Percentiles rank a stretch among this genome's conserved stretches.
Evolutionary conservation across 2,888 invertebrate genomes (phyloP).

Genomic region (Philonicus albiceps): DNA sequence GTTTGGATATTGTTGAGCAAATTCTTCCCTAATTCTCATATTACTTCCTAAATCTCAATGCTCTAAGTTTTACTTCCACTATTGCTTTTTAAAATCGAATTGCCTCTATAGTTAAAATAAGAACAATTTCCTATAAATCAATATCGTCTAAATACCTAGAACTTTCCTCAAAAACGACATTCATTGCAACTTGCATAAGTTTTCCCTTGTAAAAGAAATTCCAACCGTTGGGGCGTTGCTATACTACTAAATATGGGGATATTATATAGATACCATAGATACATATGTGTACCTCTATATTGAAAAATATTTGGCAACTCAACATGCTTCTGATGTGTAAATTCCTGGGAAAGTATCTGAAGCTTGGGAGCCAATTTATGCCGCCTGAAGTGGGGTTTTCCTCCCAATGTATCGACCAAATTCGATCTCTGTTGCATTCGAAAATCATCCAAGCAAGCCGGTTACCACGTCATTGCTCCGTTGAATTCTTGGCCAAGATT

Average conservation of each 20-base stretch:
- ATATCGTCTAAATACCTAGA: background rate
- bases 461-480: background rate
- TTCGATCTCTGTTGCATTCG: background rate
- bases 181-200: background rate
- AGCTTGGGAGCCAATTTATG: background rate
- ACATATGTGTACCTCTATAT: background rate
- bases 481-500: background rate
- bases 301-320: background rate
- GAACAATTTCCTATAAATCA: background rate
- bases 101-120: background rate
- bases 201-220: background rate
- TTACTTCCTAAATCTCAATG: background rate
- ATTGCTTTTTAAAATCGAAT: background rate
- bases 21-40: too few relatives aligned
- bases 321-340: background rate
- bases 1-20: too few relatives aligned
- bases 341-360: background rate
- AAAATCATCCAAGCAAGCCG: background rate
- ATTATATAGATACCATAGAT: background rate
- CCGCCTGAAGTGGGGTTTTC: background rate
- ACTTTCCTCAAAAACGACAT: background rate
- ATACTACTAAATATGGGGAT: too few relatives aligned
- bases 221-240: background rate
- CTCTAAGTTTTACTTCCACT: background rate
- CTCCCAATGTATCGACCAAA: background rate